Base-by-base conservation (phyloP, 2,888 invertebrate species). In the Halictus ligatus region DNA sequence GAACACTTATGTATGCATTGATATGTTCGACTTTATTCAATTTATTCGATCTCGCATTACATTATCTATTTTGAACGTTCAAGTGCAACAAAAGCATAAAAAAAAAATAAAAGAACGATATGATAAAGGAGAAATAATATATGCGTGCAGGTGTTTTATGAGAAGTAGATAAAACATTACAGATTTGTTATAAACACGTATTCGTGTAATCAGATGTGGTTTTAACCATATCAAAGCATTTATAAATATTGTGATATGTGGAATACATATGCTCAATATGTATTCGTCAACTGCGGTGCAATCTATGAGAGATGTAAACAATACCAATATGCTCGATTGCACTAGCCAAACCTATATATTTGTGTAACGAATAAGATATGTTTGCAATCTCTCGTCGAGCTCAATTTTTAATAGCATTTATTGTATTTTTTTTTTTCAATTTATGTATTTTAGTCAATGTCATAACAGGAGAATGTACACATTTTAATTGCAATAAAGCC, bases 351-450 rank as follows among this genome's bases (percentile, higher is more conserved):
- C 60, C 78, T 60, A 75, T 71, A 3, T 35, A 35, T 35, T 78
- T 72, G 64, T 43, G 77, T 60, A 46, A 8, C 35, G 60, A 40
- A 54, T 18, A 77, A 64, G 7, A 64, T 58, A 50, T n/a, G 40
- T 78, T 78, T 80, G 15, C 73, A 75, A 67, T 76, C 82, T 72
- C 58, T 77, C 76, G 76, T 67, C 75, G 73, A 84, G 88, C 89
- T 91, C 90, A 92, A 88, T 89, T 90, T 90, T 91, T 87, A 48
- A 83, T 84, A 86, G 84, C 87, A 54, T 87, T 89, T 91, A 88
- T 87, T 78, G 46, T 88, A 78, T 82, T 78, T 85, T 76, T 82
- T 78, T 85, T 76, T 78, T 76, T 78, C 72, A 73, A 54, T 35
- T 82, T 89, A 82, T 88, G 81, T 87, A 92, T 85, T 90, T 92